Evolutionary conservation across 2,113 vertebrate species (phyloP), one percentile per base, ranked within the genome.

Genomic region (Corythoichthys haematopterus): DNA sequence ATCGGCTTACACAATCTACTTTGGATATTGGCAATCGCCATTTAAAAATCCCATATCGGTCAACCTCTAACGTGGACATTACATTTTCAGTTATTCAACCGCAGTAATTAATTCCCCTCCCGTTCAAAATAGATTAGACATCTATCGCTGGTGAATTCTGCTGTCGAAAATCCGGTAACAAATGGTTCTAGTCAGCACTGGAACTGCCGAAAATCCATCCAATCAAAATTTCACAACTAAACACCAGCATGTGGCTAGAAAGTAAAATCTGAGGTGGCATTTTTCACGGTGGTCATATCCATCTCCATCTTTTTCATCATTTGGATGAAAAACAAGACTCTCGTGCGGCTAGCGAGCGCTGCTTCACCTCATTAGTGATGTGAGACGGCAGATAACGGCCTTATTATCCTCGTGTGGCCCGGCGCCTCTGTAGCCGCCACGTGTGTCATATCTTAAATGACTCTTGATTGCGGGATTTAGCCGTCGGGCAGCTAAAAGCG

Each of bases 391-490:
- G 83, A 78, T 75, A 77, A 73, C 73, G 65, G 75, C 47, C 69
- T 70, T 81, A 85, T 87, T 84, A 83, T 77, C 81, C 83, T 67
- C 46, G 66, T 68, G 70, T 11, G 79, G 74, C 79, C 76, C 53
- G 20, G 47, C 14, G 37, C 64, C 71, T 72, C 79, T 79, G 80
- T 81, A 75, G 70, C 5, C 46, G 59, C 71, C 47, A 52, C 37
- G 72, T 78, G 65, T 78, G 69, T 80, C 84, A 77, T 69, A 61
- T 83, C 74, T 55, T 70, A 85, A 87, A 90, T 87, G 79, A 88
- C 76, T 77, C 75, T 76, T 79, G 83, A 88, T 83, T 86, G 82
- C 78, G 37, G 80, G 82, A 71, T 78, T 78, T 76, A 58, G 78
- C 75, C 77, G 33, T 57, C 70, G 76, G 80, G 79, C 68, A 77